These are phyloP conservation scores for Clarias fuscus DNA, from an alignment of 2,797 vertebrate genomes.

Conservation along the genomic window DNA sequence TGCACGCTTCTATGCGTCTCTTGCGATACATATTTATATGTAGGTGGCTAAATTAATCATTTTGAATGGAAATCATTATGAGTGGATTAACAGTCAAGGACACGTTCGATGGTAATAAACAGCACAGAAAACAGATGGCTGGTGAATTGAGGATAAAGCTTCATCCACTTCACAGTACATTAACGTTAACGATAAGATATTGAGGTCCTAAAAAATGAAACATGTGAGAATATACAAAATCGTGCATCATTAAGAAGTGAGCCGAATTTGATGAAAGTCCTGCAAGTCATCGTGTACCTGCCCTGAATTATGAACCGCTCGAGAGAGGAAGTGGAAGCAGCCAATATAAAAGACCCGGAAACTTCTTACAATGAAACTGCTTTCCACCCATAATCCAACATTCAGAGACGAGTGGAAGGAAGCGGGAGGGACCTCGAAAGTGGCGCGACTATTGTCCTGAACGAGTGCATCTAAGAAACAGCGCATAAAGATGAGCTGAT, in stretches of 20 bases:
- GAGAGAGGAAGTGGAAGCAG: background rate
- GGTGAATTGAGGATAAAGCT: background rate
- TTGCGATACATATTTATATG: background rate
- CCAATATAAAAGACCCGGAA: background rate
- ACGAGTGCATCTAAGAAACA: background rate
- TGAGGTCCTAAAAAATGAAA: background rate
- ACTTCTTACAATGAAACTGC: slow-evolving; percentile 13
- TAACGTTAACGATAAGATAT: background rate
- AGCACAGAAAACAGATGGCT: background rate
- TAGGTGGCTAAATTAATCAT: background rate
- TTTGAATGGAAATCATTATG: background rate
- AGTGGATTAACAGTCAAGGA: background rate
- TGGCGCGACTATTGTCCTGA: slow-evolving; percentile 10
- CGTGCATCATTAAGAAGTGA: too few relatives aligned
- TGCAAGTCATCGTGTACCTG: slow-evolving; percentile 3
- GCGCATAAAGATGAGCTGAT: background rate
- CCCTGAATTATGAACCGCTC: background rate
- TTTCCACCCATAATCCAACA: background rate
- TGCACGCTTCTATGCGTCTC: background rate
- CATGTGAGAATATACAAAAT: background rate
- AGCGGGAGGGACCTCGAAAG: background rate
- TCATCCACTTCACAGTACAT: background rate
- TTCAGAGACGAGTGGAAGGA: background rate
- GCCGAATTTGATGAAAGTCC: background rate
- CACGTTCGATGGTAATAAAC: too few relatives aligned